Conservation (phyloP, 2,113 vertebrate species). For the Uria lomvia region DNA sequence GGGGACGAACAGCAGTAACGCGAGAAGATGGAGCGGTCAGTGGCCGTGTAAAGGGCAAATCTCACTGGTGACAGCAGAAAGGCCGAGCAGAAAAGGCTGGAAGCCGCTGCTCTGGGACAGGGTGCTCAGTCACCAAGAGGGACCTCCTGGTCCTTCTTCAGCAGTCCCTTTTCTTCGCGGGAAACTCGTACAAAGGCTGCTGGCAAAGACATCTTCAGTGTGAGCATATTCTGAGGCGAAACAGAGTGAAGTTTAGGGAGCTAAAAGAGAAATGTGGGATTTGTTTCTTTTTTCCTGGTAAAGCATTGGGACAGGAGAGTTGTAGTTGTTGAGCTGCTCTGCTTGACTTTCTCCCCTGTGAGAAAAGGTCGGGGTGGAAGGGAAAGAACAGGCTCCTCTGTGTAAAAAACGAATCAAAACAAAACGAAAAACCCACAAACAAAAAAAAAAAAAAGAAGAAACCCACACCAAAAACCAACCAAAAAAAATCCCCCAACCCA, state of each 20-base stretch:
- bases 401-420: not conserved
- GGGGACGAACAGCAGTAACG: not conserved
- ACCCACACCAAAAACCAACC: too few species aligned
- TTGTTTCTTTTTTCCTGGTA: not conserved
- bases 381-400: not conserved
- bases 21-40: not conserved
- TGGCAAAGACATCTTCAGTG: not conserved
- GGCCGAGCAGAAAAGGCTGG: not conserved
- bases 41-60: accelerated
- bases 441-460: not conserved
- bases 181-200: not conserved
- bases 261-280: not conserved
- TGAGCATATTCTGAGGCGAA: accelerated
- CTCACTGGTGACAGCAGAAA: not conserved
- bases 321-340: not conserved
- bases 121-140: not conserved
- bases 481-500: not conserved
- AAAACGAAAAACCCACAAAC: not conserved
- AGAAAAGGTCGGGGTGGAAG: not conserved
- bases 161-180: not conserved
- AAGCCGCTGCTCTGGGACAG: not conserved
- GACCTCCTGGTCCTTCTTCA: not conserved
- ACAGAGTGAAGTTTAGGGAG: not conserved
- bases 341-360: not conserved
- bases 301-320: not conserved